Percentiles rank a stretch among this genome's conserved stretches.
These are phyloP conservation scores for Brachionus rotundiformis DNA, from an alignment of 1,140 invertebrate species.

Conservation along the genomic window DNA sequence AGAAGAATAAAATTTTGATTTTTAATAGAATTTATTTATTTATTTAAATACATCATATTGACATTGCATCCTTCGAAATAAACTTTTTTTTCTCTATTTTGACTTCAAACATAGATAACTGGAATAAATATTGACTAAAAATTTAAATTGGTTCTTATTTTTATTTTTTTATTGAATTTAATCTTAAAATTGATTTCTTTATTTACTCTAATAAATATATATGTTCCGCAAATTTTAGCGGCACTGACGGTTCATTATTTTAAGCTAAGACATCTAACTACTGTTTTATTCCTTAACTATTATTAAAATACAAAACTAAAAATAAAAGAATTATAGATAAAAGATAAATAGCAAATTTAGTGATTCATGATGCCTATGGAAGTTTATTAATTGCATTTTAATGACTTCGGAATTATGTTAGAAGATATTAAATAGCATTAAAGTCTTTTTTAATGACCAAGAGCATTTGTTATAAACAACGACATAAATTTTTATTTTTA, in stretches of 20 bases:
- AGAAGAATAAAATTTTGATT: background rate
- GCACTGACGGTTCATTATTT: too few relatives aligned
- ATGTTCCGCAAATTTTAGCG: too few relatives aligned
- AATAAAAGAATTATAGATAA: background rate
- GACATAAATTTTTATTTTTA: background rate
- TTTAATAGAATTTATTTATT: slow-evolving; percentile 1
- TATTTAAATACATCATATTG: background rate
- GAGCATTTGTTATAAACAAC: background rate
- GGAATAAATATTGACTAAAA: background rate
- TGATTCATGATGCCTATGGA: background rate
- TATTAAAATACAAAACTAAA: too few relatives aligned
- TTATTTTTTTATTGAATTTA: background rate
- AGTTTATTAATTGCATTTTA: slow-evolving; percentile 27
- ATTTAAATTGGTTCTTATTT: background rate
- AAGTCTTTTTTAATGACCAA: slow-evolving; percentile 5
- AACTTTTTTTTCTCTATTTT: background rate
- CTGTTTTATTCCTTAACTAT: background rate
- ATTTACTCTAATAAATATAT: too few relatives aligned
- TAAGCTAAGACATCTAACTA: too few relatives aligned
- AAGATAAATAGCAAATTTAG: background rate
- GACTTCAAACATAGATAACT: background rate
- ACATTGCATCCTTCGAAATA: background rate
- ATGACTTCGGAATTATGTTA: background rate
- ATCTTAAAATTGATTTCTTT: background rate
- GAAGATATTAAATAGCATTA: background rate